Conservation (phyloP, 2,888 invertebrate genomes). For the Pseudoips prasinana region DNA sequence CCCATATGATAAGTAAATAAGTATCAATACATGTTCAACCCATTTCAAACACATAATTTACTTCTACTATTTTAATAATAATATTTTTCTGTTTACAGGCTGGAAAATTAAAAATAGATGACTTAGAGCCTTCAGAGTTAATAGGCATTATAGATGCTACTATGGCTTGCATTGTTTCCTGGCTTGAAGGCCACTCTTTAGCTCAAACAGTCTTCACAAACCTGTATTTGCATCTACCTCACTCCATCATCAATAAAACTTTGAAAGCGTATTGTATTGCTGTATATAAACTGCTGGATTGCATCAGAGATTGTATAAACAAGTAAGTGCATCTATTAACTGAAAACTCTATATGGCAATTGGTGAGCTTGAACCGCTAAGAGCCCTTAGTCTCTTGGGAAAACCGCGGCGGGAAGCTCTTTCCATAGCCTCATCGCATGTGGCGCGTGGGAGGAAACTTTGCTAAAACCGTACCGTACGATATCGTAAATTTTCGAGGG, state of each 20-base stretch:
- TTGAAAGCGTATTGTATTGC: constrained; percentile 93
- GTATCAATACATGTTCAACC: no score
- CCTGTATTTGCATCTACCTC: constrained; percentile 95
- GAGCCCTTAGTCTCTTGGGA: no score
- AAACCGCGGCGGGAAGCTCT: no score
- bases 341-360: no score
- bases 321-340: constrained; percentile 84
- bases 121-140: constrained; percentile 89
- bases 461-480: no score
- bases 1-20: no score
- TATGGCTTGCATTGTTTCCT: constrained; percentile 96
- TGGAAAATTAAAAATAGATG: constrained; percentile 88
- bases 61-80: no score
- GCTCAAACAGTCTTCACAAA: constrained; percentile 99
- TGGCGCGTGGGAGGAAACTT: no score
- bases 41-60: no score
- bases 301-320: constrained; percentile 93
- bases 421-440: no score
- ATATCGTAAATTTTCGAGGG: no score
- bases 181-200: constrained; percentile 98
- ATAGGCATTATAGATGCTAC: constrained; percentile 97
- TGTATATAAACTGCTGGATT: constrained; percentile 93
- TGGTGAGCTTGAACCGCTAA: no score
- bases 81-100: constrained; percentile 75
- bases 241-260: constrained; percentile 90